These are phyloP conservation scores for Troglohyphantes excavatus DNA, from an alignment of 2,888 invertebrate species.

Conservation along the genomic window DNA sequence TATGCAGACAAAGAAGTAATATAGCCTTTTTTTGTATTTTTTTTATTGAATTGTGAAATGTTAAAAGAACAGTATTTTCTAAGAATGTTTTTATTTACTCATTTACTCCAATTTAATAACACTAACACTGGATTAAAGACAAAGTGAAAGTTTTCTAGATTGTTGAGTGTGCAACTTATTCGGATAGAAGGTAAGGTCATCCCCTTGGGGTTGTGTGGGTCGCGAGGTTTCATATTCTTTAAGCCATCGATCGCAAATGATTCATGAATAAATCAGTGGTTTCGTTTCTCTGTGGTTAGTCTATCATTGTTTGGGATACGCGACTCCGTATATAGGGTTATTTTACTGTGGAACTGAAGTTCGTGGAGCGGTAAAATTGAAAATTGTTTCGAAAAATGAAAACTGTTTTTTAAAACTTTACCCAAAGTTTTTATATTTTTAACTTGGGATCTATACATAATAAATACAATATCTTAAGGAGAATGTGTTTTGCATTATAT, in stretches of 20 bases:
- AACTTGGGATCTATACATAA: too few relatives aligned
- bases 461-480: too few relatives aligned
- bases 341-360: background rate
- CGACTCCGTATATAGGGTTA: background rate
- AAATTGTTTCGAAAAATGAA: background rate
- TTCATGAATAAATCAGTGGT: constrained; percentile 44
- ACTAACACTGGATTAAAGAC: too few relatives aligned
- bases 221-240: constrained; percentile 25
- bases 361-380: background rate
- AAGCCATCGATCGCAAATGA: background rate
- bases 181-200: background rate
- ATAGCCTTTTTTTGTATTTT: too few relatives aligned
- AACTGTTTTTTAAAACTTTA: background rate
- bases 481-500: too few relatives aligned
- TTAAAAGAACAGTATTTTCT: too few relatives aligned
- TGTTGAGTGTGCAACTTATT: background rate
- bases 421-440: background rate
- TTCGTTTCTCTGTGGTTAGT: constrained; percentile 15
- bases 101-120: too few relatives aligned
- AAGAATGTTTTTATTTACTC: too few relatives aligned
- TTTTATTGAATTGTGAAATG: too few relatives aligned
- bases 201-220: background rate
- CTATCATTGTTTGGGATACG: constrained; percentile 20
- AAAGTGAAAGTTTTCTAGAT: background rate
- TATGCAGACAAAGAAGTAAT: too few relatives aligned